Evolutionary conservation across 2,113 vertebrate genomes (phyloP).

Genomic region (Proterorhinus semilunaris): DNA sequence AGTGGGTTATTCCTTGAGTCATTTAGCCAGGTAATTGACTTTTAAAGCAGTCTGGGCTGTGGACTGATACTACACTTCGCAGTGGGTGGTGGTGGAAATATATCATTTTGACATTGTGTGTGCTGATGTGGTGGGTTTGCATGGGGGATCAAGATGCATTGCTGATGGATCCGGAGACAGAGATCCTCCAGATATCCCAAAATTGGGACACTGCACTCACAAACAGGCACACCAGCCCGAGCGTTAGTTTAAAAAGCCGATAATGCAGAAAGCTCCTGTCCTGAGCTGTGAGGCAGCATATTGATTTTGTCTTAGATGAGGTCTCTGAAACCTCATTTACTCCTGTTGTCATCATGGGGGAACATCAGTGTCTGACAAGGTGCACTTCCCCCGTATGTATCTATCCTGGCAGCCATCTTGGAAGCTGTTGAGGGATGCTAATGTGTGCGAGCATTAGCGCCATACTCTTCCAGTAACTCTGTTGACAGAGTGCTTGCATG

Average conservation of each 20-base stretch:
- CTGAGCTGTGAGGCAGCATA: slow-evolving; percentile 74
- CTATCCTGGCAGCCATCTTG: slow-evolving; percentile 67
- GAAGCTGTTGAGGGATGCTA: slow-evolving; percentile 69
- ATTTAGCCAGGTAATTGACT: slow-evolving; percentile 77
- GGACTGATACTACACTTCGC: slow-evolving; percentile 73
- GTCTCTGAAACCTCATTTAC: slow-evolving; percentile 81
- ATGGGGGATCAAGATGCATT: slow-evolving; percentile 38
- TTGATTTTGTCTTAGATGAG: slow-evolving; percentile 80
- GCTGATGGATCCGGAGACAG: slow-evolving; percentile 71
- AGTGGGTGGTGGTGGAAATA: slow-evolving; percentile 70
- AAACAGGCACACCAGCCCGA: slow-evolving; percentile 14
- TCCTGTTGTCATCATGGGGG: slow-evolving; percentile 73
- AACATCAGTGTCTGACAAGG: slow-evolving; percentile 76
- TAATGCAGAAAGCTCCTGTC: slow-evolving; percentile 68
- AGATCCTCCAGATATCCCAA: slow-evolving; percentile 61
- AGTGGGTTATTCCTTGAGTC: slow-evolving; percentile 73
- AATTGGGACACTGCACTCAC: slow-evolving; percentile 47
- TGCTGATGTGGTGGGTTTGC: slow-evolving; percentile 56
- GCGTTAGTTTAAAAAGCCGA: slow-evolving; percentile 59
- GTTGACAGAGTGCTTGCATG: slow-evolving; percentile 71
- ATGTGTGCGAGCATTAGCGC: slow-evolving; percentile 65
- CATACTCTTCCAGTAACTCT: slow-evolving; percentile 59
- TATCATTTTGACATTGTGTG: slow-evolving; percentile 47
- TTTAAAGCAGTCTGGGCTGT: slow-evolving; percentile 73
- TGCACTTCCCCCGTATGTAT: slow-evolving; percentile 55